phyloP scores from a whole-genome alignment of 2,113 vertebrate species.

The Eubucco bourcierii region DNA sequence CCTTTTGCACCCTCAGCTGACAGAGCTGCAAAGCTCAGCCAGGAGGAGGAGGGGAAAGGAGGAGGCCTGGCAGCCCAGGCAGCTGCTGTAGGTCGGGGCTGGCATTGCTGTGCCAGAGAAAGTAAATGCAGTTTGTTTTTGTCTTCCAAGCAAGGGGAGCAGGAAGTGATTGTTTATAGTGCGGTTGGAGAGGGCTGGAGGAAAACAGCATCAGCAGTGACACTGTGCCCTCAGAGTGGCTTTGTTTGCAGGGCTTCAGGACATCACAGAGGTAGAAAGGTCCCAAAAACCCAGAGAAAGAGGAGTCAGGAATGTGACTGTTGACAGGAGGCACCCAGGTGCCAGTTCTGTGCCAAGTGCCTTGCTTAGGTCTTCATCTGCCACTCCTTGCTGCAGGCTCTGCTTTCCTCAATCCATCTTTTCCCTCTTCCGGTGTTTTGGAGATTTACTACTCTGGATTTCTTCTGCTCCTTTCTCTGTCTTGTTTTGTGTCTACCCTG shows the following conservation, averaged over 20 bases:
- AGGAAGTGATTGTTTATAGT: slow-evolving; percentile 54
- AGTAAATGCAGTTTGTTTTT: slow-evolving; percentile 56
- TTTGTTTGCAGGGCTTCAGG: neutral
- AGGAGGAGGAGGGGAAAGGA: slow-evolving; percentile 16
- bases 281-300: neutral
- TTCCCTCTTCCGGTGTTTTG: neutral
- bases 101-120: slow-evolving; percentile 35
- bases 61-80: neutral
- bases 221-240: neutral
- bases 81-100: slow-evolving; percentile 37
- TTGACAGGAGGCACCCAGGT: neutral
- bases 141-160: slow-evolving; percentile 30
- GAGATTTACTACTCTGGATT: neutral
- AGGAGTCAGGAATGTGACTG: neutral
- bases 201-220: neutral
- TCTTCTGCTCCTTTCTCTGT: neutral
- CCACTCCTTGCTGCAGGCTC: neutral
- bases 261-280: neutral
- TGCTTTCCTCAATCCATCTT: neutral
- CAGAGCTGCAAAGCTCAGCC: slow-evolving; percentile 14
- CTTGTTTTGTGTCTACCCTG: neutral
- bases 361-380: neutral
- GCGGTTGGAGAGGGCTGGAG: neutral
- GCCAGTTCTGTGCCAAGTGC: neutral
- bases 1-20: slow-evolving; percentile 66